Percentiles rank a stretch among this genome's conserved stretches.
Conservation (phyloP, 2,888 invertebrate species). For the Coelopa pilipes region DNA sequence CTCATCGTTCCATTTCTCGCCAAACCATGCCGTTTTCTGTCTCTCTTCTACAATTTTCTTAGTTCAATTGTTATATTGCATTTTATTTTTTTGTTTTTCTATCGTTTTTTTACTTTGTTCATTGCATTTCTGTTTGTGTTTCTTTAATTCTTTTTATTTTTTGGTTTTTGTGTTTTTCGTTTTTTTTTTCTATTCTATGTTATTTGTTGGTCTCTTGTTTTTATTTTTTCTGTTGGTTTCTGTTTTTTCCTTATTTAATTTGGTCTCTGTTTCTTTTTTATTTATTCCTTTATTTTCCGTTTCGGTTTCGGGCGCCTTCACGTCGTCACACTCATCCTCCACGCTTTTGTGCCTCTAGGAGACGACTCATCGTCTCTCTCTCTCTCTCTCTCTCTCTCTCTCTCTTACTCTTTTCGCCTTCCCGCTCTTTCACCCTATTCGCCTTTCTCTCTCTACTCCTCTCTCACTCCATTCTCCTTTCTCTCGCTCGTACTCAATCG, state of each 20-base stretch:
- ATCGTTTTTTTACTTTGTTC: not conserved
- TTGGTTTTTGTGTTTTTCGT: slow-evolving; percentile 17
- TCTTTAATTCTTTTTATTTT: not conserved
- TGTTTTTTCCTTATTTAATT: slow-evolving; percentile 34
- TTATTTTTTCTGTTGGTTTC: too few species aligned
- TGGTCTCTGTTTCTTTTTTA: slow-evolving; percentile 11
- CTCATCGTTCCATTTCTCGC: too few species aligned
- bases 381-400: too few species aligned
- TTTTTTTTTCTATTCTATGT: not conserved
- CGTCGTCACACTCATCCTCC: slow-evolving; percentile 19
- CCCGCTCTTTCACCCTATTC: too few species aligned
- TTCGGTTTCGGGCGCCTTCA: slow-evolving; percentile 15
- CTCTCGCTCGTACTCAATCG: too few species aligned
- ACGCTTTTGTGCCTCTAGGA: not conserved
- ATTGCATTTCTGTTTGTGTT: not conserved
- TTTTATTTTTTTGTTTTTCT: too few species aligned
- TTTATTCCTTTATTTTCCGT: not conserved
- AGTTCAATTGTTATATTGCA: too few species aligned
- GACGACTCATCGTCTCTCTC: not conserved
- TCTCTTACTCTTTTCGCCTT: too few species aligned
- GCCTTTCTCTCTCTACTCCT: too few species aligned
- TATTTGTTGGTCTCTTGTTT: slow-evolving; percentile 10
- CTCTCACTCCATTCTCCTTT: too few species aligned
- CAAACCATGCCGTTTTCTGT: too few species aligned
- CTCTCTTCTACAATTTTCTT: too few species aligned